Conservation (phyloP, 2,797 vertebrate species). For the Crenuchus spilurus region DNA sequence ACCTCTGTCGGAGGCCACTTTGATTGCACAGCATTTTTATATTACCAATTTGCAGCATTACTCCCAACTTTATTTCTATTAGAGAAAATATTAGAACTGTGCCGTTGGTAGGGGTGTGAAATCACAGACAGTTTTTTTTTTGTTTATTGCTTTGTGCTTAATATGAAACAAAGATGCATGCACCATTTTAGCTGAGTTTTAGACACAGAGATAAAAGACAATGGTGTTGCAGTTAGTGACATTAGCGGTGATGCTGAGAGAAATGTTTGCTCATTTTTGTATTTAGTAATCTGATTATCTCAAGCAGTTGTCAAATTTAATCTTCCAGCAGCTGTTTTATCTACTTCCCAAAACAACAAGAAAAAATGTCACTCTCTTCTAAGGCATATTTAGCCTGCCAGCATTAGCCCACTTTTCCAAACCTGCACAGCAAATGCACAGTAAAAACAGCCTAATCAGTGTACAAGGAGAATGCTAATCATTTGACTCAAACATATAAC, state of each 20-base stretch:
- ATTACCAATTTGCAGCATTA: slow-evolving; percentile 46
- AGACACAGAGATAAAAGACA: neutral
- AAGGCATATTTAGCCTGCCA: neutral
- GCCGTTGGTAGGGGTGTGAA: slow-evolving; percentile 10
- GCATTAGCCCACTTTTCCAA: neutral
- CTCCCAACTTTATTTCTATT: slow-evolving; percentile 43
- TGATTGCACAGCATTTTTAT: slow-evolving; percentile 76
- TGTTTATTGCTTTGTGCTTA: slow-evolving; percentile 14
- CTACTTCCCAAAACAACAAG: no score
- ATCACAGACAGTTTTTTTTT: neutral
- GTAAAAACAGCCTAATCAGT: neutral
- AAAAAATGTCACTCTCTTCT: no score
- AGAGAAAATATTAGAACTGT: slow-evolving; percentile 30
- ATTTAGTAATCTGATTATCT: neutral
- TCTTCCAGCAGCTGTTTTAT: slow-evolving; percentile 17
- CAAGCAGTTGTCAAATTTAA: slow-evolving; percentile 3
- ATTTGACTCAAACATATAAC: neutral
- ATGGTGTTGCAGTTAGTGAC: neutral
- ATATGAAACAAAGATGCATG: neutral
- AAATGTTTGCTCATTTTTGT: slow-evolving; percentile 9
- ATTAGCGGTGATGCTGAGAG: neutral
- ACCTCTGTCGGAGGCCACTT: slow-evolving; percentile 76
- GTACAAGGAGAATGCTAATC: slow-evolving; percentile 19
- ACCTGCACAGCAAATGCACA: slow-evolving; percentile 1
- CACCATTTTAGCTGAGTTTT: slow-evolving; percentile 3